Percentiles rank a stretch among this genome's conserved stretches.
Conservation (phyloP, 2,797 vertebrate genomes). For the Forpus xanthops region DNA sequence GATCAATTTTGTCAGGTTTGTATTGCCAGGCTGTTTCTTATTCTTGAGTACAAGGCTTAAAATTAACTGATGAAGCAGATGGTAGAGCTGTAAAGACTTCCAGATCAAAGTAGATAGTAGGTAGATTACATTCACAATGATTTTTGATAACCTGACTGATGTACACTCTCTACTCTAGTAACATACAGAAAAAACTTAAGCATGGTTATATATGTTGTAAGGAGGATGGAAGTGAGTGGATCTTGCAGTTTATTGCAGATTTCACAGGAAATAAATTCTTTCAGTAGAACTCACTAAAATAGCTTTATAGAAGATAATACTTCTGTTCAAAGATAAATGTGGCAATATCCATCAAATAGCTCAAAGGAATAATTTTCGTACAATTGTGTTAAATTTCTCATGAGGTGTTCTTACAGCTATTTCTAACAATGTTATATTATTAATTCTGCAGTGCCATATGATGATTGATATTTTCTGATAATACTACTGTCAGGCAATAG, state of each 20-base stretch:
- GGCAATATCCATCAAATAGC: neutral
- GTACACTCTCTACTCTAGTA: neutral
- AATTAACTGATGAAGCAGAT: neutral
- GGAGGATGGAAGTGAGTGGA: neutral
- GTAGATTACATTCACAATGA: neutral
- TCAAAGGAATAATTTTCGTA: conserved; percentile 1
- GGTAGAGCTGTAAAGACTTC: neutral
- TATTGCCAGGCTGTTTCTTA: neutral
- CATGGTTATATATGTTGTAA: neutral
- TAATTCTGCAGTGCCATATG: neutral
- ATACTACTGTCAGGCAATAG: neutral
- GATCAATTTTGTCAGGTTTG: neutral
- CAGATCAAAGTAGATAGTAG: neutral
- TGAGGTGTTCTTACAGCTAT: neutral
- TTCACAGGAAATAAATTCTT: neutral
- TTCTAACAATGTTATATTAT: neutral
- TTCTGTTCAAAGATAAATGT: neutral
- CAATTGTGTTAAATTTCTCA: neutral
- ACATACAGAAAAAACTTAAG: neutral
- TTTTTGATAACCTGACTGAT: neutral
- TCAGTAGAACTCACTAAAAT: neutral
- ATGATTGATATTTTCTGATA: neutral
- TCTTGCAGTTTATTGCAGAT: neutral
- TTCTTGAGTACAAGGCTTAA: conserved; percentile 1
- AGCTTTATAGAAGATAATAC: neutral